Base-by-base conservation (phyloP, 1,140 invertebrate genomes). In the silkworm (Bombyx mori) region DNA sequence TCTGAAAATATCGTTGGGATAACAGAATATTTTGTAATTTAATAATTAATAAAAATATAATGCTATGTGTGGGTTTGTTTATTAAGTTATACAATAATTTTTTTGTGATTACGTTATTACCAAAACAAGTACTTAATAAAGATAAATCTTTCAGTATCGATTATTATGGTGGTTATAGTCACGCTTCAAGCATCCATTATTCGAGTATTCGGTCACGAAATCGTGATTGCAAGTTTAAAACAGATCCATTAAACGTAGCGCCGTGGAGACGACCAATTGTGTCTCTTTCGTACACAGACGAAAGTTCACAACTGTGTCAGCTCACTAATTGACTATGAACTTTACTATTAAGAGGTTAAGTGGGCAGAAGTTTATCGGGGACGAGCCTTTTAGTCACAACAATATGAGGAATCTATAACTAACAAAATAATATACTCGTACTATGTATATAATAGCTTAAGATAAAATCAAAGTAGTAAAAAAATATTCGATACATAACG, bases 281-380 rank as follows among this genome's bases (percentile, higher is more conserved):
- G 64, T 69, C 64, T 74, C 70, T 62, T 79, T 74, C 70, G 63
- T 71, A 61, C 60, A 65, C 64, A 69, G 68, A 75, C 70, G 75
- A 73, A 77, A 78, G 72, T 76, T 78, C 75, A 77, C 71, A 80
- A 81, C 72, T 79, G 76, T 77, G 76, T 78, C 73, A 72, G 58
- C 62, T 65, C 58, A 71, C 70, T 79, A 84, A 80, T 84, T 79
- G 75, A 75, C 71, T 80, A 62, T 69, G 75, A 80, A 73, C 77
- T 75, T 72, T 69, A 71, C 64, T 64, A 79, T 77, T 79, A 80
- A 79, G 56, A 68, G 81, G 81, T 84, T 77, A 84, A 84, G 73
- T 82, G 77, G 71, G 54, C 63, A 66, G 70, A 69, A 66, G 57
- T 73, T 72, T 69, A 66, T 65, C 64, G 56, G 59, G 61, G 58